phyloP scores from a whole-genome alignment of 2,888 invertebrate genomes.

The Hofmannophila pseudospretella region DNA sequence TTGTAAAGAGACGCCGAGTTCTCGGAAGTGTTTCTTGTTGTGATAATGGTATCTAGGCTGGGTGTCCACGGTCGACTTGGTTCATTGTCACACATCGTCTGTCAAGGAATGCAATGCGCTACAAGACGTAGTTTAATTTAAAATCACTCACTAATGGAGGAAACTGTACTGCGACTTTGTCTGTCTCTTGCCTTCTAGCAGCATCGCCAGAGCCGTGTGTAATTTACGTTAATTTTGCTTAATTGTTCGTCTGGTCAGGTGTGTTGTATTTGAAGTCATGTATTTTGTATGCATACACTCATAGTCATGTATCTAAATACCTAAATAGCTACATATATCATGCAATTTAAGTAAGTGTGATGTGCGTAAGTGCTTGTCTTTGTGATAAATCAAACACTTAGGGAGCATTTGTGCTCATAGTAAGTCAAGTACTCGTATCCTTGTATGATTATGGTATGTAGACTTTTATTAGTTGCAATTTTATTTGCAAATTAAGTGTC shows the following conservation, averaged over 20 bases:
- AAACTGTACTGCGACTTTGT: slow-evolving; percentile 6
- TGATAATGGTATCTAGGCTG: slow-evolving; percentile 37
- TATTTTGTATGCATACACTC: background rate
- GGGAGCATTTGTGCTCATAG: slow-evolving; percentile 13
- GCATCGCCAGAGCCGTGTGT: background rate
- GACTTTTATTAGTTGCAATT: background rate
- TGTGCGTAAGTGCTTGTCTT: slow-evolving; percentile 15
- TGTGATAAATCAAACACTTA: slow-evolving; percentile 19
- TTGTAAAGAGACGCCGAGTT: slow-evolving; percentile 15
- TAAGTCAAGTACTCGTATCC: slow-evolving; percentile 28
- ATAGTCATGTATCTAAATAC: background rate
- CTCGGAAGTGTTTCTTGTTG: slow-evolving; percentile 17
- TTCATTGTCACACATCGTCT: slow-evolving; percentile 50
- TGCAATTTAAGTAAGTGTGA: background rate
- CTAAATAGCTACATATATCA: background rate
- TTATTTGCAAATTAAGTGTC: background rate
- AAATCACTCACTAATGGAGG: slow-evolving; percentile 7
- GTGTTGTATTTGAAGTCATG: too few relatives aligned
- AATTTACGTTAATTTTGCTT: slow-evolving; percentile 5
- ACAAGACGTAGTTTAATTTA: slow-evolving; percentile 16
- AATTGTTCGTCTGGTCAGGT: slow-evolving; percentile 2
- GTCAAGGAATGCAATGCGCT: slow-evolving; percentile 40
- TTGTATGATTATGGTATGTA: slow-evolving; percentile 5
- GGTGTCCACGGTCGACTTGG: slow-evolving; percentile 42
- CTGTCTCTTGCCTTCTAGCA: slow-evolving; percentile 3